Evolutionary conservation across 2,888 invertebrate species (phyloP).

Genomic region (Malacosoma neustria): DNA sequence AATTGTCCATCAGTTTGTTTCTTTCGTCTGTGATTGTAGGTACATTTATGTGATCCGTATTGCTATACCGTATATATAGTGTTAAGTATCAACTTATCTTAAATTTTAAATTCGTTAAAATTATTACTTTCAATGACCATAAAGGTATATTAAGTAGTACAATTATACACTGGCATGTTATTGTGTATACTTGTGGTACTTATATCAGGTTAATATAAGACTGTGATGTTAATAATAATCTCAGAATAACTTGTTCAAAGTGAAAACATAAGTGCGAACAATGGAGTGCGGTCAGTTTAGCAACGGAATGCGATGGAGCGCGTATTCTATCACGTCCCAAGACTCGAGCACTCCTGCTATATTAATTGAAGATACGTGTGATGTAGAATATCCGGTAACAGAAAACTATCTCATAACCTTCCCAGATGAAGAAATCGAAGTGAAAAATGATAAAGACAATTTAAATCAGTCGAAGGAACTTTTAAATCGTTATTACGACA

Average conservation of each 20-base stretch:
- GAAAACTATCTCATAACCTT: conserved; percentile 51
- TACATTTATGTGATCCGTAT: no score
- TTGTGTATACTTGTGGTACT: no score
- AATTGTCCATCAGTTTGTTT: no score
- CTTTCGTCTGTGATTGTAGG: no score
- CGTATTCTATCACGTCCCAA: conserved; percentile 29
- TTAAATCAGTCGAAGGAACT: conserved; percentile 28
- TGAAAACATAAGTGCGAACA: conserved; percentile 12
- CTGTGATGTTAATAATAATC: background rate
- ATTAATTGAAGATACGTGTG: conserved; percentile 30
- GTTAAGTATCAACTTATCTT: no score
- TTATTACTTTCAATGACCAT: no score
- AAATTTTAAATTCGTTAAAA: no score
- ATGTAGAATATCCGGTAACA: conserved; percentile 27
- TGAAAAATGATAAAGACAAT: conserved; percentile 26
- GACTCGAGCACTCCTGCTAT: conserved; percentile 28
- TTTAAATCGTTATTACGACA: conserved; percentile 46
- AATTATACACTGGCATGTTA: no score
- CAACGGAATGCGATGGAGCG: conserved; percentile 45
- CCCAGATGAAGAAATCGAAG: conserved; percentile 36
- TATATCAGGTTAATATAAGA: no score
- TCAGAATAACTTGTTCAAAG: background rate
- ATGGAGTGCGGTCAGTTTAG: conserved; percentile 54
- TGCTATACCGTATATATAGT: no score
- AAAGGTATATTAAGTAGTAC: no score